phyloP scores from a whole-genome alignment of 2,888 invertebrate species.

The Liposcelis brunnea region DNA sequence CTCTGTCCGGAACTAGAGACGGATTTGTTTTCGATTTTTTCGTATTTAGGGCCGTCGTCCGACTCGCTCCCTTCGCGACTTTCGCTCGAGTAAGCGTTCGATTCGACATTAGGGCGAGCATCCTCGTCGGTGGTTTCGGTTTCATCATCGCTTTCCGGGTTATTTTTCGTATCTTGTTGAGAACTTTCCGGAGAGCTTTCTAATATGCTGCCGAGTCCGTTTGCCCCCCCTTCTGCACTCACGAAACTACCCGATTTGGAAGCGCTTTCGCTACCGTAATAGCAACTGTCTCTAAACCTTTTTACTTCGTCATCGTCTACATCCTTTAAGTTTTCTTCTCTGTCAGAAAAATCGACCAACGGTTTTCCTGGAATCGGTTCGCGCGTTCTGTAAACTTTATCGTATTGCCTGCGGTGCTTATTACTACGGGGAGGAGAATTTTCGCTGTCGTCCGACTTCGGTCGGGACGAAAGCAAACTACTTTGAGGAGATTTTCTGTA shows the following conservation, averaged over 20 bases:
- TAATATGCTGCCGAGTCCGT: neutral
- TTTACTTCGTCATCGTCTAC: slow-evolving; percentile 40
- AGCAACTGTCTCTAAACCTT: slow-evolving; percentile 2
- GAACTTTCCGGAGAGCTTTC: neutral
- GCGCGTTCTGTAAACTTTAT: slow-evolving; percentile 65
- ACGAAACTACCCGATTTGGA: neutral
- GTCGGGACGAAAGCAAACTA: neutral
- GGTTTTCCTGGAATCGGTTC: slow-evolving; percentile 64
- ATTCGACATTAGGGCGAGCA: neutral
- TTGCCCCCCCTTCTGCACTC: neutral
- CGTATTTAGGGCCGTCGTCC: too few relatives aligned
- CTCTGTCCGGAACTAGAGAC: too few relatives aligned
- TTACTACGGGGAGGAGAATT: slow-evolving; percentile 20
- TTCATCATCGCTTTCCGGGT: neutral
- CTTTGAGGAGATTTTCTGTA: neutral
- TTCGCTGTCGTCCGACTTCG: neutral
- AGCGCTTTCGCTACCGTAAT: neutral
- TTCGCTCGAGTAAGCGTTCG: neutral
- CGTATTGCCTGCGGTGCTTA: slow-evolving; percentile 52
- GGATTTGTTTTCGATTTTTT: too few relatives aligned
- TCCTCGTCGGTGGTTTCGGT: neutral
- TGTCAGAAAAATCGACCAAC: slow-evolving; percentile 60
- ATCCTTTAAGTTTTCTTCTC: slow-evolving; percentile 57
- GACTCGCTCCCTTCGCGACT: too few relatives aligned
- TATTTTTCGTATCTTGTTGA: too few relatives aligned